These are phyloP conservation scores for Drosophila formosana DNA, from an alignment of 2,888 invertebrate genomes.

Conservation along the genomic window DNA sequence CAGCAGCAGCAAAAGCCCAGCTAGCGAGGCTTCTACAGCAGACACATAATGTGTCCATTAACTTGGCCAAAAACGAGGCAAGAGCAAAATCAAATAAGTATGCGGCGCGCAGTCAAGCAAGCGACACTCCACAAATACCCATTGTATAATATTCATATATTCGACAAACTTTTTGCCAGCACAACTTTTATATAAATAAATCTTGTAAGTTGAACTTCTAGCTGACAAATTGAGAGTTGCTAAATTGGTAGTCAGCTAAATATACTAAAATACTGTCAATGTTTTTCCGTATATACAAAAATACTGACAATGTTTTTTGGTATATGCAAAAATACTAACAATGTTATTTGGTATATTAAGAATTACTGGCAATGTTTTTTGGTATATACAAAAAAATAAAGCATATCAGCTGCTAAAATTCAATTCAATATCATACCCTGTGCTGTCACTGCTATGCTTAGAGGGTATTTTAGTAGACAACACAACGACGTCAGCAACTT, in stretches of 20 bases:
- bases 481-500: slow-evolving; percentile 39
- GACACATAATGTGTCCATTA: slow-evolving; percentile 66
- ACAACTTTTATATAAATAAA: neutral
- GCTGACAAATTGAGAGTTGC: too few species aligned
- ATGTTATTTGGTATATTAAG: too few species aligned
- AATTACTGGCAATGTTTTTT: neutral
- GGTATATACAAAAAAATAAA: too few species aligned
- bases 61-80: slow-evolving; percentile 21
- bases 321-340: too few species aligned
- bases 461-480: slow-evolving; percentile 27
- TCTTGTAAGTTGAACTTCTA: too few species aligned
- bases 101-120: too few species aligned
- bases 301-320: too few species aligned
- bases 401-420: too few species aligned
- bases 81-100: neutral
- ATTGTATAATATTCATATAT: neutral
- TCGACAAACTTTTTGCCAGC: neutral
- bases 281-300: too few species aligned
- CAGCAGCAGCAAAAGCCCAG: slow-evolving; percentile 22
- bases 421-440: neutral
- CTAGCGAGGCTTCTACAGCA: slow-evolving; percentile 14
- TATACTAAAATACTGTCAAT: too few species aligned
- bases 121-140: neutral
- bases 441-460: neutral
- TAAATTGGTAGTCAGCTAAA: too few species aligned